Conservation (phyloP, 2,888 invertebrate genomes). For the Platerodrilus igneus region DNA sequence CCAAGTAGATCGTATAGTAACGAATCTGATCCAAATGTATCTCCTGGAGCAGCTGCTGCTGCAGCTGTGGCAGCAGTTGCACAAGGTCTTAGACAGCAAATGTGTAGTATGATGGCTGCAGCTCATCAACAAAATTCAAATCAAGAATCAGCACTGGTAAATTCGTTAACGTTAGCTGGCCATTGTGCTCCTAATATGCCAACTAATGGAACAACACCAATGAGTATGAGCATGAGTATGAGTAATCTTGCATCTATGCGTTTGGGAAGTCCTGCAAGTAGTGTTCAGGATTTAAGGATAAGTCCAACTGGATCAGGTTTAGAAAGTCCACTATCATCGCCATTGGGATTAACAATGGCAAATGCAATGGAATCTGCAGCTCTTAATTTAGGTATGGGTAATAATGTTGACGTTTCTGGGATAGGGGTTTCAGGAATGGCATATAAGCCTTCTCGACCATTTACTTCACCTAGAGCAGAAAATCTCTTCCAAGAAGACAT, state of each 20-base stretch:
- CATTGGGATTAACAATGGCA: constrained; percentile 58
- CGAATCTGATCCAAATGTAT: constrained; percentile 56
- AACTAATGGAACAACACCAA: constrained; percentile 44
- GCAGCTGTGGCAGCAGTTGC: constrained; percentile 84
- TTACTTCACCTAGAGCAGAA: constrained; percentile 58
- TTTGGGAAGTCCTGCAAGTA: constrained; percentile 48
- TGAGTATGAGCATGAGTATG: constrained; percentile 42
- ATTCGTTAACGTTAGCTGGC: constrained; percentile 45
- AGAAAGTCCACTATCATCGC: constrained; percentile 54
- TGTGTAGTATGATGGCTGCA: constrained; percentile 78
- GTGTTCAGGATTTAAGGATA: constrained; percentile 47
- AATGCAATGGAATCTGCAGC: constrained; percentile 51
- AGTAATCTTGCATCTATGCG: constrained; percentile 45
- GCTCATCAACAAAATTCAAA: constrained; percentile 54
- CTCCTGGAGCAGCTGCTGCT: constrained; percentile 70
- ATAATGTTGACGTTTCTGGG: constrained; percentile 52
- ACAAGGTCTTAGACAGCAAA: constrained; percentile 79
- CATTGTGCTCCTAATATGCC: constrained; percentile 39
- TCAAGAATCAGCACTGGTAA: constrained; percentile 46
- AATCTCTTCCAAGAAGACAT: constrained; percentile 61
- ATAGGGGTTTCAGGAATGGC: constrained; percentile 60
- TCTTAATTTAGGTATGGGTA: constrained; percentile 44
- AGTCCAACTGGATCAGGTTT: constrained; percentile 52
- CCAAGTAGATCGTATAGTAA: constrained; percentile 55
- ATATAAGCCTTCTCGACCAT: constrained; percentile 59